Evolutionary conservation across 1,140 invertebrate species (phyloP).

Genomic region (Rhopalosiphum padi): DNA sequence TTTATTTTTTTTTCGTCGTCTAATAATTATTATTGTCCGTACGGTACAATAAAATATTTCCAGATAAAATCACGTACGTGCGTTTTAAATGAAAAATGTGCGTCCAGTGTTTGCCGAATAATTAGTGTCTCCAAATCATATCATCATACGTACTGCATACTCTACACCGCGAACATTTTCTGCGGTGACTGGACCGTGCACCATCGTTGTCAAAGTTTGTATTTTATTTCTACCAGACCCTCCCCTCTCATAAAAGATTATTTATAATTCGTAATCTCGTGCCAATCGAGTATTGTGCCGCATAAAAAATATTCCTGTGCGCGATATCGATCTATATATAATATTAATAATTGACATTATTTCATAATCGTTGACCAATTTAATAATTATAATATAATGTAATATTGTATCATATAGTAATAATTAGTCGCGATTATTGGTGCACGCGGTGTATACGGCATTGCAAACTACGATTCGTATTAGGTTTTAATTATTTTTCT

Average conservation of each 20-base stretch:
- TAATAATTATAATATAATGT: too few relatives aligned
- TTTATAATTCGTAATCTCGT: neutral
- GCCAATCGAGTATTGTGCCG: neutral
- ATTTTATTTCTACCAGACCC: neutral
- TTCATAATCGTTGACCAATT: too few relatives aligned
- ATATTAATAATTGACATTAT: neutral
- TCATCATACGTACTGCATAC: neutral
- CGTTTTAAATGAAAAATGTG: constrained; percentile 35
- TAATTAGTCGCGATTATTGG: too few relatives aligned
- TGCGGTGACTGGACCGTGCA: neutral
- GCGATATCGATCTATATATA: neutral
- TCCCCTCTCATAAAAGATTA: neutral
- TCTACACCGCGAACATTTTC: neutral
- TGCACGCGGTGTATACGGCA: too few relatives aligned
- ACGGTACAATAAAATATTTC: neutral
- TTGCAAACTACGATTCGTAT: neutral
- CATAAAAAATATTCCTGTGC: neutral
- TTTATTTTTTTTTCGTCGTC: neutral
- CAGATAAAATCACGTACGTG: neutral
- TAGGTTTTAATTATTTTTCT: neutral
- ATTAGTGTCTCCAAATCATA: neutral
- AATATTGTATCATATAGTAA: too few relatives aligned
- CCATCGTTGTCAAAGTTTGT: constrained; percentile 20
- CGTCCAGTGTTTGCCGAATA: neutral
- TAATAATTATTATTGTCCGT: neutral